phyloP scores from a whole-genome alignment of 2,888 invertebrate species.

The Apodemia zela region DNA sequence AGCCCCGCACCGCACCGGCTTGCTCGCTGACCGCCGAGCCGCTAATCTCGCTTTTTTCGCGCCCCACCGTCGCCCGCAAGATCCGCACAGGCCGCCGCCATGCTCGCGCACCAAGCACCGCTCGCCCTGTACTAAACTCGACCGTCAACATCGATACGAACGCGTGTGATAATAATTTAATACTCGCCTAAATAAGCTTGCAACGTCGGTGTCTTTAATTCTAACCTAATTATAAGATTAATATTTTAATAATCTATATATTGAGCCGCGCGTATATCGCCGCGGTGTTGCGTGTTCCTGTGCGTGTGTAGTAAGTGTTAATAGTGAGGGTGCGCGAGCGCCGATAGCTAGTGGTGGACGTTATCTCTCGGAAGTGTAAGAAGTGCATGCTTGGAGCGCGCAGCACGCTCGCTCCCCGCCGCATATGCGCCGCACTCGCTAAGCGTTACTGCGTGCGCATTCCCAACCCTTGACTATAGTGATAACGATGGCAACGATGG shows the following conservation, averaged over 20 bases:
- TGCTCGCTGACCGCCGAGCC: constrained; percentile 79
- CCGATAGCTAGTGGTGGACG: constrained; percentile 45
- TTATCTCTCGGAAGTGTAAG: constrained; percentile 48
- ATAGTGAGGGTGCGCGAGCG: constrained; percentile 57
- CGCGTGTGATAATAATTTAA: constrained; percentile 78
- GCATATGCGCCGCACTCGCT: constrained; percentile 76
- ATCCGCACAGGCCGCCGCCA: constrained; percentile 67
- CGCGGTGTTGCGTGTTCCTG: constrained; percentile 47
- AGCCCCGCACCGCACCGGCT: constrained; percentile 78
- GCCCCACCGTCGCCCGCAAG: constrained; percentile 72
- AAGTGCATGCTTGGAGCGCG: constrained; percentile 69
- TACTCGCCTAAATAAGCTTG: constrained; percentile 78
- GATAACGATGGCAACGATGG: constrained; percentile 90
- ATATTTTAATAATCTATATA: constrained; percentile 58
- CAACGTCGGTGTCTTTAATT: constrained; percentile 77
- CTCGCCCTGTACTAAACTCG: constrained; percentile 77
- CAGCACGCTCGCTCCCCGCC: constrained; percentile 64
- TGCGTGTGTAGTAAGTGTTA: constrained; percentile 62
- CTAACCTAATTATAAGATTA: constrained; percentile 74
- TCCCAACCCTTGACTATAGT: constrained; percentile 52
- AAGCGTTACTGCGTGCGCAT: constrained; percentile 68
- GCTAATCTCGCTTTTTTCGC: constrained; percentile 79
- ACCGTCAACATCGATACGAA: constrained; percentile 76
- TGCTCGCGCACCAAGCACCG: constrained; percentile 77
- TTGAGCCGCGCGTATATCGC: constrained; percentile 45